Percentiles rank a stretch among this genome's conserved stretches.
Evolutionary conservation across 2,888 invertebrate species (phyloP).

Genomic region (Oligia strigilis): DNA sequence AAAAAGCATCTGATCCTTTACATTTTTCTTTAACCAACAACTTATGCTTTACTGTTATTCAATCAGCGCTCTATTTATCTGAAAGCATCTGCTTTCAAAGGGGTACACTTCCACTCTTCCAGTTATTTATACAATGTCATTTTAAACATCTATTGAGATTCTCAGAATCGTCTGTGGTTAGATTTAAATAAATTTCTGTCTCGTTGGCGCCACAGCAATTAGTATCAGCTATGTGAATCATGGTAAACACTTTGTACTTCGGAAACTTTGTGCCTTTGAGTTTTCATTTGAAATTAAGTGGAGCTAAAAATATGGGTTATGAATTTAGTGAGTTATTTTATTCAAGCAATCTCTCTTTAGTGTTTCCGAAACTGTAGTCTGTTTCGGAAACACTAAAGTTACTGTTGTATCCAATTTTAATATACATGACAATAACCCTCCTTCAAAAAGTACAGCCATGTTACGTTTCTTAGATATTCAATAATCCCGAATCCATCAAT

Average conservation of each 20-base stretch:
- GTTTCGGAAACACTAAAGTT: neutral
- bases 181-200: slow-evolving; percentile 74
- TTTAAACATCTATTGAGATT: slow-evolving; percentile 68
- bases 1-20: neutral
- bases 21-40: slow-evolving; percentile 19
- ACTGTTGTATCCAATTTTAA: neutral
- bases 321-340: slow-evolving; percentile 11
- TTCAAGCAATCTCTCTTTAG: slow-evolving; percentile 1
- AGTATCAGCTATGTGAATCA: slow-evolving; percentile 72
- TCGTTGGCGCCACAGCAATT: slow-evolving; percentile 77
- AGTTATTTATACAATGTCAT: slow-evolving; percentile 64
- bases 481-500: neutral
- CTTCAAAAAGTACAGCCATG: neutral
- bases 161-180: slow-evolving; percentile 67
- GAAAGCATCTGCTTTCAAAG: slow-evolving; percentile 52
- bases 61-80: slow-evolving; percentile 59
- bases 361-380: neutral
- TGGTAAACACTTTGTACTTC: slow-evolving; percentile 55
- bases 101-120: slow-evolving; percentile 37
- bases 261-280: slow-evolving; percentile 55
- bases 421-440: neutral
- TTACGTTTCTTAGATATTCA: neutral
- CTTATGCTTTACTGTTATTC: slow-evolving; percentile 45
- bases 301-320: slow-evolving; percentile 52
- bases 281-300: slow-evolving; percentile 54